A percentile compares a stretch with the other conserved stretches of the same genome.
These are phyloP conservation scores for Ophonus ardosiacus DNA, from an alignment of 2,888 invertebrate species.

Conservation along the genomic window DNA sequence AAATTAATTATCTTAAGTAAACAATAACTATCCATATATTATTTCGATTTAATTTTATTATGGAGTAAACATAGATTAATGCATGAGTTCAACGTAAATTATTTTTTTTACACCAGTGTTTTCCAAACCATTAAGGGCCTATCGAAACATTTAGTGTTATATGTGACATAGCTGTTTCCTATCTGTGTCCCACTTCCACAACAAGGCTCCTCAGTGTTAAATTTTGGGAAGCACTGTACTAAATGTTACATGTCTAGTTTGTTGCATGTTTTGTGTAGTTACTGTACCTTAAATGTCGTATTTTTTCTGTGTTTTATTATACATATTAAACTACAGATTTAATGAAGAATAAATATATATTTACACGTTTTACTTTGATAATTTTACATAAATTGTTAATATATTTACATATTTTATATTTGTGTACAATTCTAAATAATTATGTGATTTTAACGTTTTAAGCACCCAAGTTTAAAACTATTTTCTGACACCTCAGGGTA, in stretches of 20 bases:
- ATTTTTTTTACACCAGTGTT: slow-evolving; percentile 43
- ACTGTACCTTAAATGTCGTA: slow-evolving; percentile 21
- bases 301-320: slow-evolving; percentile 41
- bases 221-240: slow-evolving; percentile 46
- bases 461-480: slow-evolving; percentile 35
- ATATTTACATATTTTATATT: slow-evolving; percentile 46
- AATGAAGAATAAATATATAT: slow-evolving; percentile 30
- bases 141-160: slow-evolving; percentile 6
- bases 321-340: slow-evolving; percentile 23
- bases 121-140: slow-evolving; percentile 25
- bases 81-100: slow-evolving; percentile 15
- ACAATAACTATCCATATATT: slow-evolving; percentile 9
- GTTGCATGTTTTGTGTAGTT: slow-evolving; percentile 50
- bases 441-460: slow-evolving; percentile 30
- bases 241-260: slow-evolving; percentile 34
- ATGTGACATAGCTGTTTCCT: slow-evolving; percentile 26
- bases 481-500: slow-evolving; percentile 49
- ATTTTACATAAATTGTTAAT: slow-evolving; percentile 27
- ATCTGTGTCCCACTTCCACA: slow-evolving; percentile 23
- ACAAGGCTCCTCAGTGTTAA: neutral
- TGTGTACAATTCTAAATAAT: slow-evolving; percentile 41
- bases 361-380: slow-evolving; percentile 35
- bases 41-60: neutral
- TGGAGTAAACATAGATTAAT: neutral
- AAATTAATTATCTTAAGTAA: neutral